Base-by-base conservation (phyloP, 2,888 invertebrate genomes). In the Brachyptera putata region DNA sequence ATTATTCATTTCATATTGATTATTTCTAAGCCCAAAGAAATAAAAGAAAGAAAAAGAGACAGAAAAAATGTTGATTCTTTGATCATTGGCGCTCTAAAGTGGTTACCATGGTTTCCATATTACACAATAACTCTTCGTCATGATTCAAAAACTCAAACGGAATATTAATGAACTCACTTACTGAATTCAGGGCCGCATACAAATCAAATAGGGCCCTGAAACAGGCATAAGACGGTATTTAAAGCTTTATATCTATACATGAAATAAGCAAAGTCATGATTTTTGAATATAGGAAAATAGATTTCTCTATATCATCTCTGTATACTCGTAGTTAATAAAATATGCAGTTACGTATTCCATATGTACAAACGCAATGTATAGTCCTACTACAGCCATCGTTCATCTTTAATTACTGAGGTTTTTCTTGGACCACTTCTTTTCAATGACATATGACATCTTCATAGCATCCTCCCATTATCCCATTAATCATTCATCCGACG, bases 261-360 rank as follows among this genome's bases (percentile, higher is more conserved):
- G 50, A 58, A 61, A 61, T 58, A 34, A 58, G 61, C 61, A 58
- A 58, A 56, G 61, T 61, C 61, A 61, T 61, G 58, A 61, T 58
- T 61, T 61, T 61, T 61, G 61, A 61, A 61, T 61, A 61, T 56
- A 61, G 61, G 61, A 61, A 61, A 61, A 61, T 58, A 56, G 56
- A 55, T 61, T 61, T 46, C 55, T 55, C 60, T 60, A 46, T 53
- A 53, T 53, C 53, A 53, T 53, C 34, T 11, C 16, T 14, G 53
- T 53, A 53, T 22, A 34, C 53, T 53, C 53, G 37, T 21, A 11
- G 36, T 34, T 53, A 21, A 46, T 46, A n/a, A 46, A 46, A 46
- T n/a, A 18, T n/a, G n/a, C n/a, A n/a, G n/a, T n/a, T n/a, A n/a
- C n/a, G n/a, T n/a, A n/a, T n/a, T n/a, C n/a, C n/a, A n/a, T n/a